These are phyloP conservation scores for Rotaria magnacalcarata DNA, from an alignment of 2,888 invertebrate species.

Conservation along the genomic window DNA sequence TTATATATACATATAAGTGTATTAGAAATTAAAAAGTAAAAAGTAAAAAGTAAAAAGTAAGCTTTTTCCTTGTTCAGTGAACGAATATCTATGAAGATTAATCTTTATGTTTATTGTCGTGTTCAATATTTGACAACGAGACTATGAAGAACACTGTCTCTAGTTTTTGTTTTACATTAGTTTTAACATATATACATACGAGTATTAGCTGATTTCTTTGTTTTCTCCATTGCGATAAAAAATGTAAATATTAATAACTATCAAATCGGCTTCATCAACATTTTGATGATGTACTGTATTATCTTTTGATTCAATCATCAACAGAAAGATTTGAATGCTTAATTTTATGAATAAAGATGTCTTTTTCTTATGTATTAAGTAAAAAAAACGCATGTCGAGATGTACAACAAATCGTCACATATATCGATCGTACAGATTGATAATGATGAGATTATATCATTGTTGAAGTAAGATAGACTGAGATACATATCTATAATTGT, in stretches of 20 bases:
- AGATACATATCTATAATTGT: not conserved
- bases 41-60: too few relatives aligned
- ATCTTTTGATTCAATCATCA: not conserved
- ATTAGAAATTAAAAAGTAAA: too few relatives aligned
- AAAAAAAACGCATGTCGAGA: not conserved
- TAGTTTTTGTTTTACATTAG: not conserved
- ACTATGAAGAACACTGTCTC: not conserved
- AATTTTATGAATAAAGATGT: not conserved
- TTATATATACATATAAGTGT: not conserved
- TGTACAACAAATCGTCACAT: not conserved
- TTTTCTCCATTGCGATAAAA: not conserved
- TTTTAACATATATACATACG: not conserved
- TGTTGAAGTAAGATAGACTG: not conserved
- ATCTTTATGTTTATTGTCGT: not conserved
- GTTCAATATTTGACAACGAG: not conserved
- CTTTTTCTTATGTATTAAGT: not conserved
- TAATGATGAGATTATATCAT: not conserved
- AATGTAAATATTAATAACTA: not conserved
- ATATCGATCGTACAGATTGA: not conserved
- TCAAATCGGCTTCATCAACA: not conserved
- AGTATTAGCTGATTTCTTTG: not conserved
- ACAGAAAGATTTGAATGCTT: not conserved
- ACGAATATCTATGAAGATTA: not conserved
- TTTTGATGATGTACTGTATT: not conserved
- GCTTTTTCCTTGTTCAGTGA: not conserved